Conservation (phyloP, 1,140 invertebrate species). For the Philaenus spumarius region DNA sequence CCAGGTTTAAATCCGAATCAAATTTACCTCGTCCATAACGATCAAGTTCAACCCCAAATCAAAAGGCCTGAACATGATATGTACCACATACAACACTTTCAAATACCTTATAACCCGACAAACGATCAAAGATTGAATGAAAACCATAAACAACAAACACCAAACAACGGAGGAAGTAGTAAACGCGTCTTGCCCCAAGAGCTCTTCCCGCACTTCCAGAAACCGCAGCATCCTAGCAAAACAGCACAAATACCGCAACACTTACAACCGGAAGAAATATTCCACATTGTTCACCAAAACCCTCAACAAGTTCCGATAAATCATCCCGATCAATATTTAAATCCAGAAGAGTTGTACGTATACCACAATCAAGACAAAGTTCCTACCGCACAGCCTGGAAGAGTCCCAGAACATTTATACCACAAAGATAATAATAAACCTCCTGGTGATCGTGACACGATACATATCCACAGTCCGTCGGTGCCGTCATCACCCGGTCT, state of each 20-base stretch:
- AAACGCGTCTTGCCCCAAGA: conserved; percentile 1
- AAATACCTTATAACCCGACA: conserved; percentile 4
- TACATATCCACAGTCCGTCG: conserved; percentile 36
- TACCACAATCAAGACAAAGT: conserved; percentile 17
- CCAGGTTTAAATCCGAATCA: not conserved
- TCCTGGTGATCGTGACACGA: conserved; percentile 5
- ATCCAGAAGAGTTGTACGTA: conserved; percentile 20
- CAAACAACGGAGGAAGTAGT: not conserved
- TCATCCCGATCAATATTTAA: conserved; percentile 10
- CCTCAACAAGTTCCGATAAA: conserved; percentile 4
- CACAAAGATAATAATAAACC: not conserved
- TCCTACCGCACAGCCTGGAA: not conserved
- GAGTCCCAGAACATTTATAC: not conserved
- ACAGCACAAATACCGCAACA: conserved; percentile 1
- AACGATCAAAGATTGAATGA: no score
- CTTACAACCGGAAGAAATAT: conserved; percentile 12
- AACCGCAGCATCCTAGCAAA: conserved; percentile 9
- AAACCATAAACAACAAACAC: not conserved
- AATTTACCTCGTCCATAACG: conserved; percentile 7
- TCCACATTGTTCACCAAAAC: conserved; percentile 15
- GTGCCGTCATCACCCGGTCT: conserved; percentile 26
- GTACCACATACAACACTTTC: conserved; percentile 5
- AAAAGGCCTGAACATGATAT: not conserved
- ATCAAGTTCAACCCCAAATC: not conserved
- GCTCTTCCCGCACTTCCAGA: conserved; percentile 7